Conservation (phyloP, 1,140 invertebrate genomes). For the Drosophila ironensis region DNA sequence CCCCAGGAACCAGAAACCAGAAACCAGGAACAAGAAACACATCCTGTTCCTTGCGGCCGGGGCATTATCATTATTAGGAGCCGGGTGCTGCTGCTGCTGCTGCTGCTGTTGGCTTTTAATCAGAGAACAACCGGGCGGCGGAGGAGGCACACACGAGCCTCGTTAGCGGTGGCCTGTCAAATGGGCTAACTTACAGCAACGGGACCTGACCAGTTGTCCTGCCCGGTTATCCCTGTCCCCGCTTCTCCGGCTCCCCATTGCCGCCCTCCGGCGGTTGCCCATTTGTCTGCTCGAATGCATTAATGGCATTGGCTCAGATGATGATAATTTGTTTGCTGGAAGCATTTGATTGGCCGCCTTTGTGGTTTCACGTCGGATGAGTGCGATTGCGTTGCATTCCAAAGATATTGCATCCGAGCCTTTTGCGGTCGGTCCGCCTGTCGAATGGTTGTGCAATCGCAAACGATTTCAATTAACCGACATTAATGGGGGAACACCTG, state of each 20-base stretch:
- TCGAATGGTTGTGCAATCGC: constrained; percentile 3
- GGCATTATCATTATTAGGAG: constrained; percentile 25
- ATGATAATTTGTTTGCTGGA: constrained; percentile 26
- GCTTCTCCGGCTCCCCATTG: neutral
- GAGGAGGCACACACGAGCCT: constrained; percentile 28
- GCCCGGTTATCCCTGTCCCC: neutral
- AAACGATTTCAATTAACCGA: constrained; percentile 19
- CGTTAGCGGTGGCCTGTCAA: constrained; percentile 47
- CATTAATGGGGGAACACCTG: neutral
- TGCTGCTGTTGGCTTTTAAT: constrained; percentile 62
- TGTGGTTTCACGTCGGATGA: constrained; percentile 15
- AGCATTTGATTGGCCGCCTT: constrained; percentile 20
- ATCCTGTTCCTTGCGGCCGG: constrained; percentile 38
- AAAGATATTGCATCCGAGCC: constrained; percentile 17
- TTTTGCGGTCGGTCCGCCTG: constrained; percentile 15
- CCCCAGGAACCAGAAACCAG: too few species aligned
- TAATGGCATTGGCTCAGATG: constrained; percentile 22
- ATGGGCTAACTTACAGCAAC: constrained; percentile 20
- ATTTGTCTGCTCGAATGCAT: constrained; percentile 8
- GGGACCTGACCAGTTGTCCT: neutral
- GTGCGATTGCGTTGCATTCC: constrained; percentile 5
- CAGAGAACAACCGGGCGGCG: constrained; percentile 46
- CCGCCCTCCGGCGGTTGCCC: neutral
- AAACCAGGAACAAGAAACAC: too few species aligned
- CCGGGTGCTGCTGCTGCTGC: too few species aligned